Conservation (phyloP, 2,888 invertebrate genomes). For the Xylota segnis region DNA sequence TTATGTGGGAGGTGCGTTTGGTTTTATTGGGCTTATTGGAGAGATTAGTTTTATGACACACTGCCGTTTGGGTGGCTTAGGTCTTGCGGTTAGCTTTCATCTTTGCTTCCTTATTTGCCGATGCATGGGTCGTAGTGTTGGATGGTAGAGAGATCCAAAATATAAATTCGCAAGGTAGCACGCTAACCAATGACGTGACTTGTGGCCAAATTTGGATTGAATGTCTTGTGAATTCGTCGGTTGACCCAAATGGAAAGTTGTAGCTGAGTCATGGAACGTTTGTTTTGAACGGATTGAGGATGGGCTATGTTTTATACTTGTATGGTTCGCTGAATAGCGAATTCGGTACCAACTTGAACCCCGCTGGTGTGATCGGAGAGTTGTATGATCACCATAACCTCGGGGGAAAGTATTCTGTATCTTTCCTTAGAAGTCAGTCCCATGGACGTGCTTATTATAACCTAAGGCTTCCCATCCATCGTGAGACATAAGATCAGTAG, state of each 20-base stretch:
- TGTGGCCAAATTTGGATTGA: not conserved
- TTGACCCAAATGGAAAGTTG: not conserved
- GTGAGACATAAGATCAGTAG: too few relatives aligned
- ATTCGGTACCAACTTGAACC: too few relatives aligned
- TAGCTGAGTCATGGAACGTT: too few relatives aligned
- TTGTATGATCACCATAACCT: too few relatives aligned
- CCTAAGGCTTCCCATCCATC: too few relatives aligned
- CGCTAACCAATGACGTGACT: not conserved
- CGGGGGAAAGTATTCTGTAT: too few relatives aligned
- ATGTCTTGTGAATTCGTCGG: not conserved
- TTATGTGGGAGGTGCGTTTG: conserved; percentile 16
- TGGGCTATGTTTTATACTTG: too few relatives aligned
- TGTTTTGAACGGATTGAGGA: too few relatives aligned
- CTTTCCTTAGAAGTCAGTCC: too few relatives aligned
- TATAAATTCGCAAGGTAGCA: not conserved
- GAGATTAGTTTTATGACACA: conserved; percentile 25
- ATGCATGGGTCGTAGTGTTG: not conserved
- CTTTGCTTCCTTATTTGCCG: conserved; percentile 25
- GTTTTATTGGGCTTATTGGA: conserved; percentile 9
- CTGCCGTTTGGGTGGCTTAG: not conserved
- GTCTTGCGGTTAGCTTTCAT: conserved; percentile 12
- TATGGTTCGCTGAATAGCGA: too few relatives aligned
- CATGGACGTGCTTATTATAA: too few relatives aligned
- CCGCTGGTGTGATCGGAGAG: too few relatives aligned
- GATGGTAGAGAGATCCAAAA: not conserved